Percentiles rank a stretch among this genome's conserved stretches.
Conservation (phyloP, 1,140 invertebrate species). For the Drosophila sturtevanti region DNA sequence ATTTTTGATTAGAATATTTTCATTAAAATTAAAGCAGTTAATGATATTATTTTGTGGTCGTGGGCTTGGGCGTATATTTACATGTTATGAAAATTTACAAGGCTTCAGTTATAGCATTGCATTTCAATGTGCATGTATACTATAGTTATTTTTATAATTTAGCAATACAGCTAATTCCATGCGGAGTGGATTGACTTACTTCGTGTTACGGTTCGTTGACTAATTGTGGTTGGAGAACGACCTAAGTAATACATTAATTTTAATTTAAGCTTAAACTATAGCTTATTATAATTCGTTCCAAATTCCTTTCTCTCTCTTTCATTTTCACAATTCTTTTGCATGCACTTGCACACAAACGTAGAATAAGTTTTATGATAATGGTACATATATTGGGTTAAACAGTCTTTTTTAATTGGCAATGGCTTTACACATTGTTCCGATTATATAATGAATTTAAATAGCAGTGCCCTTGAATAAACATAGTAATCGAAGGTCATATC, state of each 20-base stretch:
- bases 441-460: slow-evolving; percentile 36
- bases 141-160: slow-evolving; percentile 11
- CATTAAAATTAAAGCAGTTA: slow-evolving; percentile 20
- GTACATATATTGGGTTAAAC: slow-evolving; percentile 55
- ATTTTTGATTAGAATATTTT: slow-evolving; percentile 25
- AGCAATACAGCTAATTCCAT: neutral
- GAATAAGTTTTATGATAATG: slow-evolving; percentile 18
- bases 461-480: neutral
- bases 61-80: slow-evolving; percentile 30
- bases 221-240: slow-evolving; percentile 7
- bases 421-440: slow-evolving; percentile 54
- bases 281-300: slow-evolving; percentile 25
- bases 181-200: slow-evolving; percentile 4
- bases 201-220: slow-evolving; percentile 7
- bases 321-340: neutral
- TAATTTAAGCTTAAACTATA: slow-evolving; percentile 2
- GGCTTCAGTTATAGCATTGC: slow-evolving; percentile 1
- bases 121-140: slow-evolving; percentile 9
- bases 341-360: slow-evolving; percentile 9
- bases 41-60: slow-evolving; percentile 19
- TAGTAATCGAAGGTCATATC: neutral
- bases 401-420: slow-evolving; percentile 75
- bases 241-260: slow-evolving; percentile 9
- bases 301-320: slow-evolving; percentile 13
- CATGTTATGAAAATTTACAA: slow-evolving; percentile 17